These are phyloP conservation scores for Pica pica DNA, from an alignment of 2,113 vertebrate species.

Conservation along the genomic window DNA sequence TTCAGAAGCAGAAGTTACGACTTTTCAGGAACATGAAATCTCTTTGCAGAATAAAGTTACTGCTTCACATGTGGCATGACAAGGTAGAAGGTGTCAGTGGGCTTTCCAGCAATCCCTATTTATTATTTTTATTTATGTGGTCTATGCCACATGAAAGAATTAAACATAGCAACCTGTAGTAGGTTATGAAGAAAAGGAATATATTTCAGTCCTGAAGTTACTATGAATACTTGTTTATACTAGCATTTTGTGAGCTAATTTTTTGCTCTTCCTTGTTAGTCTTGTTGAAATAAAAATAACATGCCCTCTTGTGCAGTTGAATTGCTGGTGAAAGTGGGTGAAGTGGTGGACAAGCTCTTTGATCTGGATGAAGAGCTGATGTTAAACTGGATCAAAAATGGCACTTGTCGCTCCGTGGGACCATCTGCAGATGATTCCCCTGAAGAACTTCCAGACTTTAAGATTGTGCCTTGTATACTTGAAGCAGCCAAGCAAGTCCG, in stretches of 20 bases:
- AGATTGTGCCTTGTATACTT: slow-evolving; percentile 80
- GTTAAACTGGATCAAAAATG: slow-evolving; percentile 84
- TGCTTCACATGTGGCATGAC: background rate
- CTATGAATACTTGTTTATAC: background rate
- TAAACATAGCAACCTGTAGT: background rate
- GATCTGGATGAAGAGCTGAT: slow-evolving; percentile 94
- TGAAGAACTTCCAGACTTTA: slow-evolving; percentile 70
- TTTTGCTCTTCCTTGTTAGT: background rate
- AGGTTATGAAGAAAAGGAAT: background rate
- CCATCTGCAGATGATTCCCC: slow-evolving; percentile 52
- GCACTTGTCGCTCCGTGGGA: slow-evolving; percentile 7
- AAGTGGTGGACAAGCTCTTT: slow-evolving; percentile 93
- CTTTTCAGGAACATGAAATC: background rate
- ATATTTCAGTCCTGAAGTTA: background rate
- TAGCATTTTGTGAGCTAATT: background rate
- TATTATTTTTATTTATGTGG: background rate
- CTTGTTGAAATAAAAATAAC: background rate
- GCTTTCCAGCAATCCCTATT: background rate
- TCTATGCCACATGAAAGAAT: background rate
- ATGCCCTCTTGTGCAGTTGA: slow-evolving; percentile 76
- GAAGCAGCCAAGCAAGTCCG: slow-evolving; percentile 92
- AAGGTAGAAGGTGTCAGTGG: background rate
- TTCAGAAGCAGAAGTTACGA: background rate
- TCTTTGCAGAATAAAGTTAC: background rate
- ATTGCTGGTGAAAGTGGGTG: slow-evolving; percentile 90